A percentile compares a stretch with the other conserved stretches of the same genome.
Evolutionary conservation across 2,113 vertebrate species (phyloP).

Genomic region (Hippoglossus stenolepis): DNA sequence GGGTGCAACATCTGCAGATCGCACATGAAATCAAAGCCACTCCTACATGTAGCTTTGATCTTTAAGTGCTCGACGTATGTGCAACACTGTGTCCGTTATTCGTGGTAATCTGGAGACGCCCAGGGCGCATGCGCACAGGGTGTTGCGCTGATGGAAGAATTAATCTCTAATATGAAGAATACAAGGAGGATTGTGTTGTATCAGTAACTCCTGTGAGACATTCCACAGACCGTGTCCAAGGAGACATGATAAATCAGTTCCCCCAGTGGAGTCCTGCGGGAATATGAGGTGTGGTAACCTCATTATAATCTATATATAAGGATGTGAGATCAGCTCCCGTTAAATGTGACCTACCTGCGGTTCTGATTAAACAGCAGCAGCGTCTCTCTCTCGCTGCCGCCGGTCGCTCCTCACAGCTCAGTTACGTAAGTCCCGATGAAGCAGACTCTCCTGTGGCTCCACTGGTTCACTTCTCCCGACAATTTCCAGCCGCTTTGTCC

Average conservation of each 20-base stretch:
- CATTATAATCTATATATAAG: background rate
- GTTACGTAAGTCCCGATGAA: slow-evolving; percentile 75
- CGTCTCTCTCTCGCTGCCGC: background rate
- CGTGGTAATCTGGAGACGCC: slow-evolving; percentile 51
- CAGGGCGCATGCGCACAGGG: slow-evolving; percentile 71
- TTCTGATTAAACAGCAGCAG: slow-evolving; percentile 30
- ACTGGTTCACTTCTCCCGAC: slow-evolving; percentile 12
- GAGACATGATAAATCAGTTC: background rate
- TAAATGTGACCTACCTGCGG: slow-evolving; percentile 65
- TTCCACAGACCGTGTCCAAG: background rate
- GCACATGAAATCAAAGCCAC: background rate
- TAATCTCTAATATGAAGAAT: slow-evolving; percentile 42
- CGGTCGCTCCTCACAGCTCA: slow-evolving; percentile 38
- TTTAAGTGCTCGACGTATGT: background rate
- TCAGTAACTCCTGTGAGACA: background rate
- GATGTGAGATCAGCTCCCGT: background rate
- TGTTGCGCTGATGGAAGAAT: slow-evolving; percentile 37
- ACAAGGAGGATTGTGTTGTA: background rate
- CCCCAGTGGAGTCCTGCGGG: background rate
- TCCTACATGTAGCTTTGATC: background rate
- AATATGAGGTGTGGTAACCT: too few species aligned
- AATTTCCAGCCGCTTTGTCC: background rate
- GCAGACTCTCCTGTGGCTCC: slow-evolving; percentile 4
- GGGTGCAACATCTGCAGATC: background rate
- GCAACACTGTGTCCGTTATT: slow-evolving; percentile 37